These are phyloP conservation scores for Euphonia xanthogaster DNA, from an alignment of 2,797 vertebrate genomes.

Conservation along the genomic window DNA sequence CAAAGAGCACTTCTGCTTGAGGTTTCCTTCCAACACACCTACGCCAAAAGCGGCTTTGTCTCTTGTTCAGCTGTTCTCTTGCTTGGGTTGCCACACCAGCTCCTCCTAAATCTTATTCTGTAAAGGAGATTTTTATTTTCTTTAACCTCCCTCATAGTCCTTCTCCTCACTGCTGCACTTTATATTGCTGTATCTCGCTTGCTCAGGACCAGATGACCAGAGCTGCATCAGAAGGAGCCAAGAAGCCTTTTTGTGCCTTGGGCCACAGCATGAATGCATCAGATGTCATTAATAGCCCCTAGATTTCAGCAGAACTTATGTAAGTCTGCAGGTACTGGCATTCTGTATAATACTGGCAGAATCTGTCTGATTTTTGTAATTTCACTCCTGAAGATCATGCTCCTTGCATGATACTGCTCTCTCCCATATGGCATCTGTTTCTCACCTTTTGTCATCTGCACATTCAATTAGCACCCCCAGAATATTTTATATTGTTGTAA, in stretches of 20 bases:
- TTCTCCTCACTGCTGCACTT: not conserved
- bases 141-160: not conserved
- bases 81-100: not conserved
- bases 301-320: not conserved
- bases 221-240: not conserved
- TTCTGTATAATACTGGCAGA: not conserved
- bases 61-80: not conserved
- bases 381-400: not conserved
- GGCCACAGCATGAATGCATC: not conserved
- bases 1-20: not conserved
- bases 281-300: not conserved
- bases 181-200: not conserved
- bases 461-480: not conserved
- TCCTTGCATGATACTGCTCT: not conserved
- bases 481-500: not conserved
- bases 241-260: not conserved
- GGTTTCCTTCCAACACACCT: not conserved
- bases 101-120: not conserved
- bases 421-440: not conserved
- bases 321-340: not conserved
- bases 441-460: not conserved
- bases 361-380: not conserved
- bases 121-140: not conserved
- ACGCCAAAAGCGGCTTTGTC: not conserved
- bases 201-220: not conserved